Conservation (phyloP, 2,797 vertebrate species). For the Cirrhinus mrigala region DNA sequence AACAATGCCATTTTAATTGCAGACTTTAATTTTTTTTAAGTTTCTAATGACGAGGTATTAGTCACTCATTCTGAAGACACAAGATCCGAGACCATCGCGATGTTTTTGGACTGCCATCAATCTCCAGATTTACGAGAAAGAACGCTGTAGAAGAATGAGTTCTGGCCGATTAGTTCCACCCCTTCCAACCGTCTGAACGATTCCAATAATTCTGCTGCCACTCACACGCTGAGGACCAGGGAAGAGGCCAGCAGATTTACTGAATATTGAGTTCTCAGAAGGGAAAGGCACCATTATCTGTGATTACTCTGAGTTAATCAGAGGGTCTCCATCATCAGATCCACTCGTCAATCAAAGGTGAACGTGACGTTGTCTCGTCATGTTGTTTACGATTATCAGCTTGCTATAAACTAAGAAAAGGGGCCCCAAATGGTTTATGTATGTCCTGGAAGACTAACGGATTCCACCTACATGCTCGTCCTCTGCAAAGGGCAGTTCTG, state of each 20-base stretch:
- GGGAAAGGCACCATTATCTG: conserved; percentile 5
- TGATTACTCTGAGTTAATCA: conserved; percentile 23
- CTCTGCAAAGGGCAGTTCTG: neutral
- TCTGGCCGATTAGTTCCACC: conserved; percentile 31
- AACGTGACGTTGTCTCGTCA: neutral
- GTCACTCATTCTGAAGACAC: neutral
- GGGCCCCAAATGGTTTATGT: neutral
- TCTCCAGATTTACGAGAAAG: neutral
- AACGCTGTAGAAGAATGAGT: neutral
- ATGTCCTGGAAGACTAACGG: neutral
- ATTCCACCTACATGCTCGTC: neutral
- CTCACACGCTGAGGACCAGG: neutral
- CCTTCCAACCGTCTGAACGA: conserved; percentile 8
- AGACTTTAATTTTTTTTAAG: too few species aligned
- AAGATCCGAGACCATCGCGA: neutral
- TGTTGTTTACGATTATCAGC: neutral
- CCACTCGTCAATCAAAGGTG: conserved; percentile 10
- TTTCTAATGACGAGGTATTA: neutral
- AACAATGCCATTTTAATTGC: neutral
- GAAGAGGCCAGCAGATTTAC: conserved; percentile 2
- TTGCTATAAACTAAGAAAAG: neutral
- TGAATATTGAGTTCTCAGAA: neutral
- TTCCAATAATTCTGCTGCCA: conserved; percentile 34
- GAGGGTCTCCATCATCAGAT: conserved; percentile 24
- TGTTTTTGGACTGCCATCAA: neutral